These are phyloP conservation scores for Drosophila merina DNA, from an alignment of 2,888 invertebrate species.

Conservation along the genomic window DNA sequence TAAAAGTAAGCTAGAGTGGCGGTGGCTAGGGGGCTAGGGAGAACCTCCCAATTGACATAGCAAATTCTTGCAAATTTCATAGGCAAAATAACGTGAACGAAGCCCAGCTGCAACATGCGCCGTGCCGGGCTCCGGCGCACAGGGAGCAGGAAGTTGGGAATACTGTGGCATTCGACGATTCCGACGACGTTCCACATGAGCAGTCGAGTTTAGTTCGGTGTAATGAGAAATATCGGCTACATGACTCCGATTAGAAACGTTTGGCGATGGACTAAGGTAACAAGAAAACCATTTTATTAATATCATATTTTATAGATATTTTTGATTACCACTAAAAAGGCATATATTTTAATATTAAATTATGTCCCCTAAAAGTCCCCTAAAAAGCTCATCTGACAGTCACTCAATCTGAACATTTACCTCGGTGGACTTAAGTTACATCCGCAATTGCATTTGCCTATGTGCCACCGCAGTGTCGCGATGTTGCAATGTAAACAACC, in stretches of 20 bases:
- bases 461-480: conserved; percentile 45
- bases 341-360: too few species aligned
- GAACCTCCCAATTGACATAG: conserved; percentile 66
- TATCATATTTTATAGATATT: too few species aligned
- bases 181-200: conserved; percentile 57
- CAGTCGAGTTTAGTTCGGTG: conserved; percentile 30
- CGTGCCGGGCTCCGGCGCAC: conserved; percentile 21
- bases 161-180: conserved; percentile 23
- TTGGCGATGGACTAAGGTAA: not conserved
- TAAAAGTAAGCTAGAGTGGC: not conserved
- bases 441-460: conserved; percentile 52
- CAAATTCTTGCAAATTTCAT: conserved; percentile 59
- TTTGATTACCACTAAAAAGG: too few species aligned
- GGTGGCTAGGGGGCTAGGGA: not conserved
- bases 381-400: conserved; percentile 34
- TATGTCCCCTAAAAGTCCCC: too few species aligned
- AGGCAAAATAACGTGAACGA: conserved; percentile 43
- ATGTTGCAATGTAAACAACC: conserved; percentile 60
- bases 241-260: conserved; percentile 19
- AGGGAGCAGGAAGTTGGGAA: conserved; percentile 9
- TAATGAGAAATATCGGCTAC: conserved; percentile 18
- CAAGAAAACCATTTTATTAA: too few species aligned
- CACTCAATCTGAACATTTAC: conserved; percentile 22
- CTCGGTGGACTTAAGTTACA: conserved; percentile 17
- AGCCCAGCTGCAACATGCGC: conserved; percentile 38